Evolutionary conservation across 2,888 invertebrate genomes (phyloP), one percentile per base, ranked within the genome.

Genomic region (Flexamia atlantica): DNA sequence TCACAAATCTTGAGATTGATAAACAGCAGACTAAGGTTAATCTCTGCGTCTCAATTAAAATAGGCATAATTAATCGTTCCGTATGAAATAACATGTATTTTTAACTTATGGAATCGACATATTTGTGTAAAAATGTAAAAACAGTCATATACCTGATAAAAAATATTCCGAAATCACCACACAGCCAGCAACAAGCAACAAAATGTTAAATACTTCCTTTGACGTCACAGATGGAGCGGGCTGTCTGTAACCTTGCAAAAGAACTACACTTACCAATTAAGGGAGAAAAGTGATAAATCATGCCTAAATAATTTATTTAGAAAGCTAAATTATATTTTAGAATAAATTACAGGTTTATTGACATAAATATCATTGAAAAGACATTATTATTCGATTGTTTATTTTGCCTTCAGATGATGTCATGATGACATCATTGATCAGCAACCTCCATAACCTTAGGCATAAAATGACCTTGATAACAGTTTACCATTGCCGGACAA

Each of bases 401-500:
- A 76, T 46, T 76, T 76, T 46, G 28, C 46, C 25, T 70, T 64
- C 70, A 84, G 85, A 83, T 87, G 86, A 86, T 86, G 85, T 86
- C 86, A 86, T 84, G 76, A 85, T 86, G 86, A 86, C 86, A 86
- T 86, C 86, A 86, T 86, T 85, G 86, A 86, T 86, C 86, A 84
- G 86, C 84, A 85, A 86, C 85, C 82, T 85, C 82, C 83, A 83
- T 84, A 85, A 86, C 86, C 84, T 83, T 70, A 86, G 85, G 85
- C 85, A 85, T 84, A 40, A 79, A 81, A 81, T 86, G 86, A 86
- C 86, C 86, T 86, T 86, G 86, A 86, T 10, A 60, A 23, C 23
- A 60, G 28, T 60, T 60, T 60, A 28, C 23, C 12, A 60, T 20
- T 36, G 72, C 72, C 72, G 72, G 72, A 72, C 42, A 72, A 36